Conservation (phyloP, 2,113 vertebrate species). For the Raja brachyura region DNA sequence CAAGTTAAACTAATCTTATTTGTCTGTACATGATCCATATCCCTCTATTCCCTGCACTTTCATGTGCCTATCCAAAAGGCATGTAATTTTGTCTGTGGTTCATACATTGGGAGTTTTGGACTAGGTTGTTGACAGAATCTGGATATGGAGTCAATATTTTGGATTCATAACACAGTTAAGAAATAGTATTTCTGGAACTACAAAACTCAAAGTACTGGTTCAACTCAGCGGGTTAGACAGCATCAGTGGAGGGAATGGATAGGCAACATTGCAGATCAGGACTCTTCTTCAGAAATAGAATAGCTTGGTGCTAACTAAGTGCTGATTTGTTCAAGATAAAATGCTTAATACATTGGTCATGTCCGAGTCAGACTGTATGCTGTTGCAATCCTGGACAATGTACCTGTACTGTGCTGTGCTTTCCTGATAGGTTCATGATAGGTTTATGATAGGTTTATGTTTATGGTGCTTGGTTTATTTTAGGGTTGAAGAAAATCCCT, state of each 20-base stretch:
- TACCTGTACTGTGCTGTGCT: neutral
- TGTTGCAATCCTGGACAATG: neutral
- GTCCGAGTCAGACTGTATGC: neutral
- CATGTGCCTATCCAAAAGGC: no score
- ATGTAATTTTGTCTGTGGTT: neutral
- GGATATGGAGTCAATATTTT: neutral
- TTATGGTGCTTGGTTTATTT: neutral
- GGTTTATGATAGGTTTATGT: neutral
- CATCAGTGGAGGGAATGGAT: no score
- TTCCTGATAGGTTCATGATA: neutral
- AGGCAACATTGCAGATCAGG: no score
- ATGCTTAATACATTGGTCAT: neutral
- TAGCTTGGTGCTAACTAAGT: neutral
- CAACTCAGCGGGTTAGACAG: no score
- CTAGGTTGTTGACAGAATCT: neutral
- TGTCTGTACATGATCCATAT: no score
- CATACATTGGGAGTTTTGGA: neutral
- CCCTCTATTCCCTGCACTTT: no score
- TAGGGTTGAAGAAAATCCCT: neutral
- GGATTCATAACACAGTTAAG: neutral
- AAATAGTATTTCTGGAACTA: neutral
- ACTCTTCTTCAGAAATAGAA: no score
- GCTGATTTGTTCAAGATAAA: neutral
- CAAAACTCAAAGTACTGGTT: no score
- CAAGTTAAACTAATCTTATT: no score